Evolutionary conservation across 1,140 invertebrate genomes (phyloP), one percentile per base, ranked within the genome.

Genomic region (Cepaea nemoralis): DNA sequence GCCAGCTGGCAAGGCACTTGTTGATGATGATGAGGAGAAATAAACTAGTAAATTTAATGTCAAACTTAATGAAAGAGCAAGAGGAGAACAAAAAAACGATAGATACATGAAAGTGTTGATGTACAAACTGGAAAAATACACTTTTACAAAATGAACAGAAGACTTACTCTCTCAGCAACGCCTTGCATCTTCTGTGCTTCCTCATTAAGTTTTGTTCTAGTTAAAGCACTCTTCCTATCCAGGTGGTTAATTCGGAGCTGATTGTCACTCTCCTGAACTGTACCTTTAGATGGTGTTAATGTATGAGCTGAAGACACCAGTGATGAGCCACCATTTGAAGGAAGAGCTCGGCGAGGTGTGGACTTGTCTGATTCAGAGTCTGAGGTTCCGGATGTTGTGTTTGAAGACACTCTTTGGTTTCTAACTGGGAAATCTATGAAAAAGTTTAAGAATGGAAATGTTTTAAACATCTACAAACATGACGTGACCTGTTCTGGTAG

Each of bases 311-410:
- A 45, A 45, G 8, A 19, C 42, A 45, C 8, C 19, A 8, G 8
- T 45, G 8, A 45, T 24, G 6, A 33, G 6, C 45, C 22, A 10
- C 14, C 55, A 14, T 12, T n/a, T 24, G n/a, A n/a, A n/a, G 19
- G 50, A n/a, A 66, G 45, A 31, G 27, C 67, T 63, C 27, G 33
- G 6, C 39, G 24, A 67, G 35, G n/a, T 42, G 12, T 19, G 24
- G 24, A 31, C 12, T 24, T 55, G 75, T 71, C 69, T 8, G 59
- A 83, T 24, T 83, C 75, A 12, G 66, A 83, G 31, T 74, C 48
- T 22, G 55, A 33, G 6, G 76, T 24, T n/a, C n/a, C n/a, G n/a
- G 70, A 73, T 6, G 37, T 2, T 33, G 16, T 45, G 22, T 31
- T 0, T 79, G 14, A 73, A 24, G 22, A 35, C 22, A 24, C 16